Evolutionary conservation across 2,113 vertebrate genomes (phyloP).

Genomic region (Odocoileus hemionus): DNA sequence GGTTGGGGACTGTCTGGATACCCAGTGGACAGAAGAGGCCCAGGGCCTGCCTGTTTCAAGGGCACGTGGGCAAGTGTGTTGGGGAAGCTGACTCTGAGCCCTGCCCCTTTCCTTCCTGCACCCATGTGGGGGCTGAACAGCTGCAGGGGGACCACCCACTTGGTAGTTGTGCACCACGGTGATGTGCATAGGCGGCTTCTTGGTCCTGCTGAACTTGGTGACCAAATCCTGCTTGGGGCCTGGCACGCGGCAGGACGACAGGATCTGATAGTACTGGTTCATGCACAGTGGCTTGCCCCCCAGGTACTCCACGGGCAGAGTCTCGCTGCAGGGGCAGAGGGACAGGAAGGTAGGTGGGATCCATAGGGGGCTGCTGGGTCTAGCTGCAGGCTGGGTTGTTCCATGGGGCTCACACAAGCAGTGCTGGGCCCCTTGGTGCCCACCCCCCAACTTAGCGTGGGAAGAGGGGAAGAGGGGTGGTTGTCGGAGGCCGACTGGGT

Average conservation of each 20-base stretch:
- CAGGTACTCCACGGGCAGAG: slow-evolving; percentile 90
- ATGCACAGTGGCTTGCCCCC: slow-evolving; percentile 94
- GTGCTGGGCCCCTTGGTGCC: rapidly evolving
- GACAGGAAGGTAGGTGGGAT: background rate
- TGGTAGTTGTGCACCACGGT: slow-evolving; percentile 98
- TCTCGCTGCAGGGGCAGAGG: slow-evolving; percentile 82
- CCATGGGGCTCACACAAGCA: too few species aligned
- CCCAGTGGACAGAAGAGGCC: background rate
- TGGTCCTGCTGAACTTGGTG: slow-evolving; percentile 84
- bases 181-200: slow-evolving; percentile 87
- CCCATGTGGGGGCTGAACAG: background rate
- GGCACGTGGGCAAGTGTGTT: rapidly evolving
- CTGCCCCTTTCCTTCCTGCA: background rate
- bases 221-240: slow-evolving; percentile 92
- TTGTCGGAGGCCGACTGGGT: background rate
- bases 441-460: rapidly evolving
- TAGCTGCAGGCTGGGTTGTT: background rate
- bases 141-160: slow-evolving; percentile 76
- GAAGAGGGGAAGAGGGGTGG: background rate
- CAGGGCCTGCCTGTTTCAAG: background rate
- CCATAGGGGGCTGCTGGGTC: background rate
- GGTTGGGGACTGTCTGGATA: background rate
- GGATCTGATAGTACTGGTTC: slow-evolving; percentile 98
- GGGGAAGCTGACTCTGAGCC: background rate
- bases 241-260: slow-evolving; percentile 95